Percentiles rank a stretch among this genome's conserved stretches.
Evolutionary conservation across 2,888 invertebrate genomes (phyloP).

Genomic region (Scelioninae gen. 1): DNA sequence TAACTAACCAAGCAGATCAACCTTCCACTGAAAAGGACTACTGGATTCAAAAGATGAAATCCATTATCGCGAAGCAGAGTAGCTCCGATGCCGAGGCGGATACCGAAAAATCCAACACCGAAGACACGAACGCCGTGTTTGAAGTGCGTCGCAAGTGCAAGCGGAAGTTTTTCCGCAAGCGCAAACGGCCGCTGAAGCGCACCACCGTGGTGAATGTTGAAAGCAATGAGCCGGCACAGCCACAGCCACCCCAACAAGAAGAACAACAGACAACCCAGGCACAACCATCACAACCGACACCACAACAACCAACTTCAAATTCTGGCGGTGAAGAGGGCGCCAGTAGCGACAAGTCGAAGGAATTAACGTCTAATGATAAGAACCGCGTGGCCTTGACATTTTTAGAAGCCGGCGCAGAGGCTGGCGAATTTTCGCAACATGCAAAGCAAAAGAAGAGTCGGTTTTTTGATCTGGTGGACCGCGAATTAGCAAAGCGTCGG

Average conservation of each 20-base stretch:
- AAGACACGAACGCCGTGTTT: constrained; percentile 85
- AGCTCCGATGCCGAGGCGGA: constrained; percentile 84
- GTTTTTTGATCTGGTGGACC: constrained; percentile 78
- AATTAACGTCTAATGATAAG: constrained; percentile 71
- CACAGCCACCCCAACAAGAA: not conserved
- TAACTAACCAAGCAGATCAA: too few relatives aligned
- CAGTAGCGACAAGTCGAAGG: constrained; percentile 72
- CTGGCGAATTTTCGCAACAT: constrained; percentile 8
- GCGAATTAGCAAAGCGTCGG: constrained; percentile 79
- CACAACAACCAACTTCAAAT: constrained; percentile 54
- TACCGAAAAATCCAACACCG: constrained; percentile 85
- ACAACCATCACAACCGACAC: constrained; percentile 18
- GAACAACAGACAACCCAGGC: not conserved
- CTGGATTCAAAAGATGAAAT: constrained; percentile 58
- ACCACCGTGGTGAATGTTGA: constrained; percentile 72
- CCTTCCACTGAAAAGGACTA: constrained; percentile 31
- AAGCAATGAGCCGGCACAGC: constrained; percentile 58
- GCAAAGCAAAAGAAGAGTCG: constrained; percentile 31
- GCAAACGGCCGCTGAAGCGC: constrained; percentile 85
- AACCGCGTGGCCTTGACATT: too few relatives aligned
- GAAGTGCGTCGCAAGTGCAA: constrained; percentile 87
- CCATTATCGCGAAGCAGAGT: constrained; percentile 79
- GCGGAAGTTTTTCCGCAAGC: constrained; percentile 81
- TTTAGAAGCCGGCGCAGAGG: constrained; percentile 12
- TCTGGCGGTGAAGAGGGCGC: constrained; percentile 72